Evolutionary conservation across 2,113 vertebrate genomes (phyloP).

Genomic region (Hydrochoerus hydrochaeris): DNA sequence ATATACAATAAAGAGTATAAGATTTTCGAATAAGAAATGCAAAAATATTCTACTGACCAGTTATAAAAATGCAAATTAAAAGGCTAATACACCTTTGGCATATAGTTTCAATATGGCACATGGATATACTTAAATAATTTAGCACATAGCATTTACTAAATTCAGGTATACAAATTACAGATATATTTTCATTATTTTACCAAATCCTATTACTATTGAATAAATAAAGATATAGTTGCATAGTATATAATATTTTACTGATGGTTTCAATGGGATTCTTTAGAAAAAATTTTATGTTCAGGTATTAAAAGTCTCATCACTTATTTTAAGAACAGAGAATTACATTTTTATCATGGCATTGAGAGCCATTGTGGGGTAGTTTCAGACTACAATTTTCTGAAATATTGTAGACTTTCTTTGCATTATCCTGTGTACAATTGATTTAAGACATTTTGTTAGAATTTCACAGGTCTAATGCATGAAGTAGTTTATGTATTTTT

Average conservation of each 20-base stretch:
- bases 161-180: background rate
- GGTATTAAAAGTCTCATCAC: background rate
- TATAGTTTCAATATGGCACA: background rate
- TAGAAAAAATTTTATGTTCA: background rate
- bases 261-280: background rate
- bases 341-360: constrained; percentile 18
- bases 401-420: constrained; percentile 53
- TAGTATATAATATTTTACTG: background rate
- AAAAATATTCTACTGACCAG: background rate
- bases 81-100: background rate
- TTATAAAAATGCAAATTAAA: background rate
- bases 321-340: constrained; percentile 58
- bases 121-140: background rate
- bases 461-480: constrained; percentile 57
- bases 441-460: constrained; percentile 64
- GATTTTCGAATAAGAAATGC: background rate
- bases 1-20: background rate
- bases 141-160: background rate
- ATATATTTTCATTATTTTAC: background rate
- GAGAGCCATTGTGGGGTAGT: constrained; percentile 22
- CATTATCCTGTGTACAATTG: constrained; percentile 54
- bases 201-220: constrained; percentile 13
- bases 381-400: constrained; percentile 65
- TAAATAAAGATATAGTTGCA: background rate
- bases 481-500: background rate